Conservation (phyloP, 2,888 invertebrate species). For the Hecatera dysodea region DNA sequence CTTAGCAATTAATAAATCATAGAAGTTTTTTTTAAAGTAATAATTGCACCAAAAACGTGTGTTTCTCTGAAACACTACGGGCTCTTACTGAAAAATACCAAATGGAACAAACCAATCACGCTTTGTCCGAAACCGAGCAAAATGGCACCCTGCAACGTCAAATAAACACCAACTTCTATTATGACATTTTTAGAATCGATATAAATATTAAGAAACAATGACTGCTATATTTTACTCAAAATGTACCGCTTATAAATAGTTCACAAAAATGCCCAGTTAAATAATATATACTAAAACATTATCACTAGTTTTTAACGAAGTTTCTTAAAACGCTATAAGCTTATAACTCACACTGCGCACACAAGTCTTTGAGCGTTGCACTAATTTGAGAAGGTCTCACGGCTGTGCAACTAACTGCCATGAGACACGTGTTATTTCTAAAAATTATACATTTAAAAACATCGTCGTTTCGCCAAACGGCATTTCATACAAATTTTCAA, state of each 20-base stretch:
- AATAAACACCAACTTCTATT: no score
- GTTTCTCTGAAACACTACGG: background rate
- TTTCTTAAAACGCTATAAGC: background rate
- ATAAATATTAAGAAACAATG: background rate
- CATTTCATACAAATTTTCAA: no score
- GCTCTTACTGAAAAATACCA: background rate
- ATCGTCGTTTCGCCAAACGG: no score
- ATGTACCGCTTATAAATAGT: no score
- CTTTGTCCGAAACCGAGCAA: background rate
- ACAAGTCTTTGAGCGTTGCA: constrained; percentile 39
- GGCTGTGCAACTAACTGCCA: constrained; percentile 17
- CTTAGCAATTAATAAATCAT: background rate
- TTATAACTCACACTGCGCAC: constrained; percentile 11
- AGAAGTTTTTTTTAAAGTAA: background rate
- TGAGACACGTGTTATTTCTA: constrained; percentile 27
- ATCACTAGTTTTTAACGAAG: no score
- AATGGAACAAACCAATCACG: background rate
- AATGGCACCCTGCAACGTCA: no score
- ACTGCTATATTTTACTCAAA: background rate
- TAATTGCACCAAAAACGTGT: background rate
- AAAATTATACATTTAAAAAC: background rate
- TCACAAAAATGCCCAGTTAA: no score
- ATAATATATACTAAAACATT: no score
- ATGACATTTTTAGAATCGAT: no score
- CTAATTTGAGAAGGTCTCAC: constrained; percentile 31